These are phyloP conservation scores for Ischnus inquisitorius DNA, from an alignment of 2,888 invertebrate genomes.

Conservation along the genomic window DNA sequence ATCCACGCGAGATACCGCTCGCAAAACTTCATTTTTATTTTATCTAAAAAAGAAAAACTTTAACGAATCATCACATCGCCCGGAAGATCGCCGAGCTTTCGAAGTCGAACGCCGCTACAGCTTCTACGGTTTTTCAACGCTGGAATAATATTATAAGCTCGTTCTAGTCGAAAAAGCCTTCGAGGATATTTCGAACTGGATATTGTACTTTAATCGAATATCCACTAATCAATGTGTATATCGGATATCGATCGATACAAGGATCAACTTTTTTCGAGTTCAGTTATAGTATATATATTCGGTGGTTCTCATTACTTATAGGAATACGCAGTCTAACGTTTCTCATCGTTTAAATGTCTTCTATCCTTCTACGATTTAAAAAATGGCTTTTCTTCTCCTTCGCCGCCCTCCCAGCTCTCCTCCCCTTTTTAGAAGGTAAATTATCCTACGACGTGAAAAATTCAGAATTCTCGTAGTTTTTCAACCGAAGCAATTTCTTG, in stretches of 20 bases:
- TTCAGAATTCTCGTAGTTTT: neutral
- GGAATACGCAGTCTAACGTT: conserved; percentile 53
- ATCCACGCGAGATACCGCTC: neutral
- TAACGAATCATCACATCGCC: conserved; percentile 37
- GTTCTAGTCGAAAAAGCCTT: conserved; percentile 25
- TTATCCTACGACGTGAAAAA: neutral
- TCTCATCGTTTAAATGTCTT: conserved; percentile 45
- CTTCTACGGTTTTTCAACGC: conserved; percentile 18
- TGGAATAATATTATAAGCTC: conserved; percentile 50
- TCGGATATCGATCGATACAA: conserved; percentile 42
- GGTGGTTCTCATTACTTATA: conserved; percentile 60
- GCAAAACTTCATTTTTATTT: neutral
- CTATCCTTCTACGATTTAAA: conserved; percentile 27
- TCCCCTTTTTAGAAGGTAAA: neutral
- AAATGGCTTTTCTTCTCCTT: no score
- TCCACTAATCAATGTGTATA: no score
- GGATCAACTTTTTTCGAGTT: conserved; percentile 40
- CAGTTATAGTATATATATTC: conserved; percentile 1
- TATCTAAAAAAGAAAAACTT: conserved; percentile 3
- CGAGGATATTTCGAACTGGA: conserved; percentile 8
- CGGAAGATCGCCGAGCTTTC: conserved; percentile 4
- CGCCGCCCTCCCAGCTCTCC: no score
- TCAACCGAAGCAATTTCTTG: neutral
- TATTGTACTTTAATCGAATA: conserved; percentile 7
- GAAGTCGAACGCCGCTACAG: neutral